Percentiles rank a stretch among this genome's conserved stretches.
phyloP scores from a whole-genome alignment of 2,888 invertebrate genomes.

The Horisme vitalbata region DNA sequence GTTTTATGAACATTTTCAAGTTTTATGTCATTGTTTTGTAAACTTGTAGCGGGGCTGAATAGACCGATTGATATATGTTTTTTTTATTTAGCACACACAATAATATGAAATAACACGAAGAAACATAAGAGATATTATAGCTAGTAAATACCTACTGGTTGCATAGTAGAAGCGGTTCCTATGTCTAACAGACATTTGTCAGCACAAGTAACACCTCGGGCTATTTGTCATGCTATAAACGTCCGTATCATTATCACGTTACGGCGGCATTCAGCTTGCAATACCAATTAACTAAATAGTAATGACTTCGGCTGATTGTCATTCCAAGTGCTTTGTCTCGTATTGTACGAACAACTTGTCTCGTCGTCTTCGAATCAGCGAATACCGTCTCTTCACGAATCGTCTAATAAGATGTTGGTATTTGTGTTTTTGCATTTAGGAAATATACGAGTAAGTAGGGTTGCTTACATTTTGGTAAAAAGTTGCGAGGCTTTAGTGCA shows the following conservation, averaged over 20 bases:
- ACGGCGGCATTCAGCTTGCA: constrained; percentile 3
- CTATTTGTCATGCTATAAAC: constrained; percentile 11
- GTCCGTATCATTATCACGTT: constrained; percentile 6
- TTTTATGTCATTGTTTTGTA: constrained; percentile 9
- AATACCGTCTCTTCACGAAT: constrained; percentile 22
- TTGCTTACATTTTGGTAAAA: too few species aligned
- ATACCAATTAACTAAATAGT: constrained; percentile 21
- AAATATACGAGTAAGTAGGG: constrained; percentile 7
- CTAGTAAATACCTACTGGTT: too few species aligned
- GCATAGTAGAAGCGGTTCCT: too few species aligned
- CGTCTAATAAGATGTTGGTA: constrained; percentile 16
- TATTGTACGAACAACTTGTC: constrained; percentile 37
- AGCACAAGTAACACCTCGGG: constrained; percentile 4
- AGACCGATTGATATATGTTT: too few species aligned
- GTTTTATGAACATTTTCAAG: too few species aligned
- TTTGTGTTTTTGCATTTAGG: constrained; percentile 5
- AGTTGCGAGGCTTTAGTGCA: too few species aligned
- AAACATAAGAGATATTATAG: too few species aligned
- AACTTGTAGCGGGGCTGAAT: constrained; percentile 2
- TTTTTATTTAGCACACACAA: too few species aligned
- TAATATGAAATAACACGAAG: too few species aligned
- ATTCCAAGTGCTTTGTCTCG: constrained; percentile 42
- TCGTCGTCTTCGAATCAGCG: constrained; percentile 37
- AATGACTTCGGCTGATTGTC: constrained; percentile 34
- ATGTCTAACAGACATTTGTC: neutral